A percentile compares a stretch with the other conserved stretches of the same genome.
Conservation (phyloP, 2,113 vertebrate species). For the Bagarius yarrelli region DNA sequence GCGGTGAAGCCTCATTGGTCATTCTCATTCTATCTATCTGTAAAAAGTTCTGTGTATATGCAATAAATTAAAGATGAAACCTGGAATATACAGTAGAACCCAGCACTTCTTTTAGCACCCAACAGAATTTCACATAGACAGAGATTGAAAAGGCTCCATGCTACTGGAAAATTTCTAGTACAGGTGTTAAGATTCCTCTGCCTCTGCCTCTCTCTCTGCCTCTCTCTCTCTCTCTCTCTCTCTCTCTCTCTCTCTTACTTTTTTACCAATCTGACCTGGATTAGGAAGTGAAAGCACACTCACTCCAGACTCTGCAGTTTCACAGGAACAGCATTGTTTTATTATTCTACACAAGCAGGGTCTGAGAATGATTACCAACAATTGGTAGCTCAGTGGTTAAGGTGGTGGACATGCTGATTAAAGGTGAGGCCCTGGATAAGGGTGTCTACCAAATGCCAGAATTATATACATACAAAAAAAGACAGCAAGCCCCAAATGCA, state of each 20-base stretch:
- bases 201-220: neutral
- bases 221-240: neutral
- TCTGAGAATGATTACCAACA: conserved; percentile 18
- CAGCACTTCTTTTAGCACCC: too few species aligned
- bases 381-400: too few species aligned
- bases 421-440: too few species aligned
- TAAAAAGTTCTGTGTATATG: too few species aligned
- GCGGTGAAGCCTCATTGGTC: too few species aligned
- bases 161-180: neutral
- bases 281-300: neutral
- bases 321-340: conserved; percentile 17
- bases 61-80: too few species aligned
- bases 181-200: neutral
- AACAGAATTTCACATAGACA: too few species aligned
- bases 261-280: conserved; percentile 18
- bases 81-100: too few species aligned
- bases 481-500: conserved; percentile 4
- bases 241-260: neutral
- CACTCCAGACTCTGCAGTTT: conserved; percentile 21
- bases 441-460: too few species aligned
- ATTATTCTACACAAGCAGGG: conserved; percentile 17
- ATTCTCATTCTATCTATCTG: too few species aligned
- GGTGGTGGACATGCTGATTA: too few species aligned
- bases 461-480: neutral
- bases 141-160: neutral